Base-by-base conservation (phyloP, 2,888 invertebrate species). In the Drosophila prostipennis region DNA sequence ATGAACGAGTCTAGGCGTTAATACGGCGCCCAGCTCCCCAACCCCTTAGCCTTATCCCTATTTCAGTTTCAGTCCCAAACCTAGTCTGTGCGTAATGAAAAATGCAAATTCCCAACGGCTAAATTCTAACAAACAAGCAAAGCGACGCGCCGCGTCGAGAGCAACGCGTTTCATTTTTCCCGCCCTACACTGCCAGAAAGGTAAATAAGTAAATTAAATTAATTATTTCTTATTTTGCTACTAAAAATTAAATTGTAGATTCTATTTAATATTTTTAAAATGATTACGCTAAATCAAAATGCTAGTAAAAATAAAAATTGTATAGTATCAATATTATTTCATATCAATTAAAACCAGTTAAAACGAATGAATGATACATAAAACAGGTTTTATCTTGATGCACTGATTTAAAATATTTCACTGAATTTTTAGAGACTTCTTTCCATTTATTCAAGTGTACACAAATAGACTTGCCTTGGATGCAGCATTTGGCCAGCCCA, bases 91-190 rank as follows among this genome's bases (percentile, higher is more conserved):
- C 80, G 89, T 89, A 90, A 90, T 90, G 90, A 90, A 90, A 90
- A 90, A 90, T 90, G 90, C 89, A 90, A 90, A 90, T 90, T 90
- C 90, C 90, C 90, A 85, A 78, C 81, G 90, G 90, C 90, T 85
- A 90, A 90, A 89, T 90, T 90, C 89, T 80, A 85, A 82, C 90
- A 89, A 90, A 86, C 85, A 86, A 87, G 87, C 81, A 87, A 84
- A 81, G 77, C 87, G 79, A 79, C 83, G 83, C 86, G 79, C 80
- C 77, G 83, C 80, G 78, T 58, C 48, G 53, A 69, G 69, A 53
- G 42, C 69, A 58, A 37, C 46, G 52, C 40, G 52, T 42, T 70
- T 70, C 59, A 46, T 63, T 59, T 67, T 65, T 68, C 52, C 37
- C 10, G 23, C 29, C n/a, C 14, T 19, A 36, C 69, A 59, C 52